Conservation (phyloP, 1,140 invertebrate genomes). For the Drosophila trapezifrons region DNA sequence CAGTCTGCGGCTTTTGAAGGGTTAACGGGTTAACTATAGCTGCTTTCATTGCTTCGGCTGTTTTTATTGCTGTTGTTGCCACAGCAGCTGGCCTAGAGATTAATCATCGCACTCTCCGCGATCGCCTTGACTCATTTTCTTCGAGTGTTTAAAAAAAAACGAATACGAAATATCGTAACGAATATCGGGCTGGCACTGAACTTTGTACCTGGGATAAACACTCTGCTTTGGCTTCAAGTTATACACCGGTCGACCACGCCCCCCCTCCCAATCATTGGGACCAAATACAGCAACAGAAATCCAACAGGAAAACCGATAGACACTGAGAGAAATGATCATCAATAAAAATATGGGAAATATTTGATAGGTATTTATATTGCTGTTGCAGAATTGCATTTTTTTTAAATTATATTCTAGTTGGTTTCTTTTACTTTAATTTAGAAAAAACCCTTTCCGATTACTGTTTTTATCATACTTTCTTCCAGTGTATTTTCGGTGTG, state of each 20-base stretch:
- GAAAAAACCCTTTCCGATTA: background rate
- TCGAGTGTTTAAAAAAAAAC: slow-evolving; percentile 6
- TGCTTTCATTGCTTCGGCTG: background rate
- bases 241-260: slow-evolving; percentile 26
- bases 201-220: slow-evolving; percentile 22
- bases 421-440: background rate
- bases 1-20: background rate
- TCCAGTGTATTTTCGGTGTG: slow-evolving; percentile 36
- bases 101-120: slow-evolving; percentile 39
- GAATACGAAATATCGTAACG: slow-evolving; percentile 2
- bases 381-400: too few relatives aligned
- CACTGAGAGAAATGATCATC: slow-evolving; percentile 5
- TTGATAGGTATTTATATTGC: too few relatives aligned
- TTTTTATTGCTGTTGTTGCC: slow-evolving; percentile 22
- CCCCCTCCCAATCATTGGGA: slow-evolving; percentile 12
- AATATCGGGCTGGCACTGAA: slow-evolving; percentile 14
- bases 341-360: too few relatives aligned
- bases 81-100: slow-evolving; percentile 43
- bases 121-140: slow-evolving; percentile 37
- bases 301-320: slow-evolving; percentile 71
- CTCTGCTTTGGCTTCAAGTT: slow-evolving; percentile 5
- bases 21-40: too few relatives aligned
- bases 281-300: slow-evolving; percentile 54
- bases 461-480: too few relatives aligned
- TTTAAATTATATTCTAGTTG: too few relatives aligned